Base-by-base conservation (phyloP, 2,797 vertebrate genomes). In the Paedocypris micromegethes region DNA sequence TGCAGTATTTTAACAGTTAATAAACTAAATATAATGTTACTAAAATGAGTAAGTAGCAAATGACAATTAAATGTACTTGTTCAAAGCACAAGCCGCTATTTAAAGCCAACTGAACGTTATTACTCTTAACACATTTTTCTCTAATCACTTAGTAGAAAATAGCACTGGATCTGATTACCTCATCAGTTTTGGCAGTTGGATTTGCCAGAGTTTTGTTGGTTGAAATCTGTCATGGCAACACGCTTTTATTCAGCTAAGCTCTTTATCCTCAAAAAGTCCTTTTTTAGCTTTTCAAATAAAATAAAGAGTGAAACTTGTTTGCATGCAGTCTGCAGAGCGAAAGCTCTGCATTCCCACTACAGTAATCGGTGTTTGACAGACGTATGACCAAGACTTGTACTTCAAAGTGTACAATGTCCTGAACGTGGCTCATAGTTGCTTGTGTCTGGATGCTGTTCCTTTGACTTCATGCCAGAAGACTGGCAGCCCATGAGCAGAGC, bases 201-300 rank as follows among this genome's bases (percentile, higher is more conserved):
- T 73, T 73, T 73, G 58, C 37, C 59, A 41, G 4, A 53, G 48
- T 75, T 54, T 63, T 47, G 59, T 62, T 61, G 9, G 47, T 59
- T 3, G 9, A 70, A 56, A 57, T 59, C 64, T 38, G 58, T 60
- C 48, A 39, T 64, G 57, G 67, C 71, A 68, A 58, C 56, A 58
- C 44, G 2, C 69, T 75, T 78, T 78, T 67, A 78, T 75, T 68
- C 65, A 45, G 56, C 56, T 68, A 66, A 75, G 70, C 57, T 47
- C 55, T 76, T 75, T 77, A 72, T 70, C 75, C 68, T 75, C 51
- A 48, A 58, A 62, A 60, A 60, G 67, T 75, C 64, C 64, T 54
- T 50, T 41, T 23, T 50, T 64, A 57, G 55, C 38, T 37, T 52
- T 58, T 61, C 51, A 73, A 39, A 58, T 58, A 56, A 65, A 73